Conservation (phyloP, 2,797 vertebrate genomes). For the Halcyon leucocephala region DNA sequence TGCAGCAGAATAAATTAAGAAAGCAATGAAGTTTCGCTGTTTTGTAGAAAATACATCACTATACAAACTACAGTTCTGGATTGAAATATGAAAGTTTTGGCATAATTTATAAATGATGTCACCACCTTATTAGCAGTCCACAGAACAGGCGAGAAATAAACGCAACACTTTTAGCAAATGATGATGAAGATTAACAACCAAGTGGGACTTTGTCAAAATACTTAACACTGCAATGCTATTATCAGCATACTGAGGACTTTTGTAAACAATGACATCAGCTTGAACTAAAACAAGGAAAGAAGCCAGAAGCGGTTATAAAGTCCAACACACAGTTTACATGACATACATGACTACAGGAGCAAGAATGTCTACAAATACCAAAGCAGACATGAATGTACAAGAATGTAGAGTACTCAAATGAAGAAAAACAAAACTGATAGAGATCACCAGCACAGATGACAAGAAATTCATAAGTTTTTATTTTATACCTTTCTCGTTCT, state of each 20-base stretch:
- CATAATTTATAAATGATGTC: background rate
- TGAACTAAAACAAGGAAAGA: slow-evolving; percentile 52
- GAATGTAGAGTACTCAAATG: slow-evolving; percentile 43
- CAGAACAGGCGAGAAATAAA: slow-evolving; percentile 20
- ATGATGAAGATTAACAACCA: slow-evolving; percentile 3
- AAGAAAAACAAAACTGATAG: slow-evolving; percentile 58
- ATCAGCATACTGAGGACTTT: slow-evolving; percentile 83
- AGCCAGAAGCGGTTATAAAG: slow-evolving; percentile 69
- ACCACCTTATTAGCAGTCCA: background rate
- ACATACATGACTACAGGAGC: slow-evolving; percentile 27
- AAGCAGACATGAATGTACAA: slow-evolving; percentile 63
- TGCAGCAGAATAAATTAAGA: background rate
- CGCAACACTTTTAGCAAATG: background rate
- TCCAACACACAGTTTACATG: slow-evolving; percentile 58
- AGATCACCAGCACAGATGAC: slow-evolving; percentile 80
- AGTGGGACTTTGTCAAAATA: background rate
- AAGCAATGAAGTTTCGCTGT: background rate
- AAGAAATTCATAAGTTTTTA: slow-evolving; percentile 83
- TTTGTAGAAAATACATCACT: background rate
- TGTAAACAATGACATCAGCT: slow-evolving; percentile 56
- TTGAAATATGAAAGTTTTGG: background rate
- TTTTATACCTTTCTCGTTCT: slow-evolving; percentile 96
- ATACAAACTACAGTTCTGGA: background rate
- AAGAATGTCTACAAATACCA: slow-evolving; percentile 51
- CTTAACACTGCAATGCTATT: slow-evolving; percentile 42